Base-by-base conservation (phyloP, 2,888 invertebrate species). In the Catocala fraxini region DNA sequence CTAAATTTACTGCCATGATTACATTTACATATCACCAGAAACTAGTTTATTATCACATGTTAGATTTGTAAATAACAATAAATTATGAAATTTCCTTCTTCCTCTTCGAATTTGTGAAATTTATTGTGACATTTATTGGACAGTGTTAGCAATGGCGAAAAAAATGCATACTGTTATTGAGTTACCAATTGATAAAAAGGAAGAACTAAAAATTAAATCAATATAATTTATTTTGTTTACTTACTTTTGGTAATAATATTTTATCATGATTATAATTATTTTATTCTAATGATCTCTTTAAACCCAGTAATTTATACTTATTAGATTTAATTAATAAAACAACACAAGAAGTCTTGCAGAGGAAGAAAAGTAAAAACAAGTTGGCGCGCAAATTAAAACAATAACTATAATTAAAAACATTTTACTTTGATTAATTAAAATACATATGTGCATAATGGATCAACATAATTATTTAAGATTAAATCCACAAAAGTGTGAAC, bases 1-100 rank as follows among this genome's bases (percentile, higher is more conserved):
- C 92, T 62, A 90, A 68, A 78, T 92, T 93, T 46, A 92, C 82
- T 69, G 93, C 89, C 93, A 93, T 93, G 56, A 64, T 80, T 73
- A 56, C 51, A 46, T 56, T 52, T 62, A 52, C 60, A 54, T 34
- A 51, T 51, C 45, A 59, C 6, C 11, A 51, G 13, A 51, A 42
- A 43, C 9, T 46, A 56, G 12, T 47, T 52, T 59, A 48, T 10
- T 54, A 62, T 74, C 63, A 77, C 77, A 70, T 75, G 52, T 12
- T 71, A 55, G 7, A 42, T 64, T 63, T 49, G 11, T 57, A 52
- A 52, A 39, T 48, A 61, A 59, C 47, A 56, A 45, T 47, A 51
- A 56, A 49, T 51, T 6, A 39, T 11, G 49, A 51, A 59, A 64
- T 75, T 73, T 65, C 59, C 58, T 71, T 69, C 55, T 51, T 59